Base-by-base conservation (phyloP, 92 coral and sea anemone genomes). In the Blastomussa wellsi region DNA sequence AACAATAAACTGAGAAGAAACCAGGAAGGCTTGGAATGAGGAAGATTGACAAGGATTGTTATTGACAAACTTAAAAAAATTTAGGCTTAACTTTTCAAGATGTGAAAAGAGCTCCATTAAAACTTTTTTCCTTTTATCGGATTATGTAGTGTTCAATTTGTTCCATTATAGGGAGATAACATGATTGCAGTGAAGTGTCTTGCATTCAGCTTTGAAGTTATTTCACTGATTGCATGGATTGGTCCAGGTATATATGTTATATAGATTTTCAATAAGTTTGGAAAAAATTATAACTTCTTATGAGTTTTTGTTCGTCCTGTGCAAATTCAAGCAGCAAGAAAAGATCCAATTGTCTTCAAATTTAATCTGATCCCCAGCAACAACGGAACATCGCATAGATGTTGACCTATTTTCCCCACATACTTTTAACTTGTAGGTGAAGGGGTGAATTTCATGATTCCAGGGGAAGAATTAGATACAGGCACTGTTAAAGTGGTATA, bases 401-500 rank as follows among this genome's bases (percentile, higher is more conserved):
- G 57, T 51, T 51, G 15, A 15, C 19, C 2, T 15, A 3, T 49
- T 51, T 15, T 51, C 57, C 19, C 57, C 19, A 14, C 19, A 51
- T 20, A 33, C 42, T 1, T 39, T 72, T 72, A 72, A 72, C 52
- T 28, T 11, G n/a, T n/a, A 76, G 80, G 36, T 22, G 80, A 47
- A 29, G 62, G 65, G 9, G 60, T 31, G 13, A 76, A 47, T 35
- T 76, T 28, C 28, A 29, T 17, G 62, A 76, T 76, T 29, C 80
- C 80, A 13, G 80, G 49, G 26, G 80, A 76, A 26, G 80, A 76
- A 52, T 7, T 76, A 11, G 80, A 76, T 65, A n/a, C 51, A 15
- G 29, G 36, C 37, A 49, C 65, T 76, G 62, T 38, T 37, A 76
- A 76, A 41, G 15, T 76, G 41, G 62, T 76, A 29, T 76, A 76